These are phyloP conservation scores for Drosophila orosa DNA, from an alignment of 1,140 invertebrate genomes.

Conservation along the genomic window DNA sequence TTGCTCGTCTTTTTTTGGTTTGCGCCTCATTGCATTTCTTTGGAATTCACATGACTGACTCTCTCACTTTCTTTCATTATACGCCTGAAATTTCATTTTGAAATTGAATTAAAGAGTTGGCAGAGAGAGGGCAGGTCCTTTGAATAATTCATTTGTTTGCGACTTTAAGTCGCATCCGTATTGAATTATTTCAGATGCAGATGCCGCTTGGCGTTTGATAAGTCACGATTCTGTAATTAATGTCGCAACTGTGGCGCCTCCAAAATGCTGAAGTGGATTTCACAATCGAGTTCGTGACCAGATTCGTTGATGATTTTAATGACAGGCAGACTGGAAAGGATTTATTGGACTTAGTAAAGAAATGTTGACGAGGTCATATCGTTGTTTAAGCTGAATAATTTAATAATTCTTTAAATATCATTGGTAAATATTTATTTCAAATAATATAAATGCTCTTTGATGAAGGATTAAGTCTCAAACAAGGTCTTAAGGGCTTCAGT, in stretches of 20 bases:
- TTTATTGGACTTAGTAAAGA: conserved; percentile 25
- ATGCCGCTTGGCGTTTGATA: conserved; percentile 32
- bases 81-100: conserved; percentile 20
- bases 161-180: conserved; percentile 5
- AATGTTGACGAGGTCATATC: conserved; percentile 15
- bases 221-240: conserved; percentile 56
- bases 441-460: not conserved
- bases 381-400: not conserved
- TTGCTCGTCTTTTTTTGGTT: conserved; percentile 1
- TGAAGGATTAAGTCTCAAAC: too few species aligned
- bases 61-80: conserved; percentile 33
- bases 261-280: conserved; percentile 40
- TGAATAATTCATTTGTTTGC: conserved; percentile 39
- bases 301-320: conserved; percentile 37
- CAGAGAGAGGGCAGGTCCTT: not conserved
- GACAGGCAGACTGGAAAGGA: conserved; percentile 24
- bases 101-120: conserved; percentile 41
- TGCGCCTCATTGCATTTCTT: conserved; percentile 37
- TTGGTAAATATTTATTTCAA: too few species aligned
- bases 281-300: conserved; percentile 53
- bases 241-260: conserved; percentile 37
- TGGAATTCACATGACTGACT: conserved; percentile 21
- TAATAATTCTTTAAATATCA: not conserved
- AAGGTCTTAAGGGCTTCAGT: not conserved
- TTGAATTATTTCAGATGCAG: conserved; percentile 14